Percentiles rank a stretch among this genome's conserved stretches.
phyloP scores from a whole-genome alignment of 2,888 invertebrate genomes.

The Stenotaenia linearis region DNA sequence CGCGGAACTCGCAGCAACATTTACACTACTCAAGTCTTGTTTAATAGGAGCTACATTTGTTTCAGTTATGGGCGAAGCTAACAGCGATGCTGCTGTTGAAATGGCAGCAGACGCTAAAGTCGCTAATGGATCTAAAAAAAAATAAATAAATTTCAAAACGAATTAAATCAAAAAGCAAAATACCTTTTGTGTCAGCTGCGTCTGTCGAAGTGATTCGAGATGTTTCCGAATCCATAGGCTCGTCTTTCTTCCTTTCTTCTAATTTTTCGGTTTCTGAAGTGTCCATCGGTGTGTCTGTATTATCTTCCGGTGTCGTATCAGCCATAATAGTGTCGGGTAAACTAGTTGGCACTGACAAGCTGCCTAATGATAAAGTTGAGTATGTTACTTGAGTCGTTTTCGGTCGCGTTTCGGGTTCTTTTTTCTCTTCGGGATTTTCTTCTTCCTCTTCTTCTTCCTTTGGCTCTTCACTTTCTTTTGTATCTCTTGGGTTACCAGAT shows the following conservation, averaged over 20 bases:
- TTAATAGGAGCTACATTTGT: not conserved
- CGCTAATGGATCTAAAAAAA: slow-evolving; percentile 57
- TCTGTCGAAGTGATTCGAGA: not conserved
- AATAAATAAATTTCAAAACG: not conserved
- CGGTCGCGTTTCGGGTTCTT: slow-evolving; percentile 34
- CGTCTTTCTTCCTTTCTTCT: not conserved
- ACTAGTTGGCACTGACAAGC: not conserved
- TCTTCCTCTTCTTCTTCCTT: slow-evolving; percentile 38
- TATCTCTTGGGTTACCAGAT: not conserved
- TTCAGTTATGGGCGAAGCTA: not conserved
- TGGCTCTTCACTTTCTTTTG: slow-evolving; percentile 29
- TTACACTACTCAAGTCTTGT: not conserved
- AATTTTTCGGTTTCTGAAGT: not conserved
- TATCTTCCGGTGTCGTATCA: slow-evolving; percentile 37
- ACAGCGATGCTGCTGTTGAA: slow-evolving; percentile 45
- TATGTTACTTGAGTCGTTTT: slow-evolving; percentile 33
- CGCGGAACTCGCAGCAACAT: not conserved
- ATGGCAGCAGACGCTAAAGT: slow-evolving; percentile 68
- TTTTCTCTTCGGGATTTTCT: slow-evolving; percentile 37
- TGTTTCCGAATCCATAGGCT: not conserved
- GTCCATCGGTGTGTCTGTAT: slow-evolving; percentile 23
- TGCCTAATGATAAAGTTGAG: not conserved
- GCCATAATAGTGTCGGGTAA: slow-evolving; percentile 35
- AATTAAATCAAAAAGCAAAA: not conserved
- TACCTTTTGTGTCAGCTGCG: slow-evolving; percentile 7